Base-by-base conservation (phyloP, 2,113 vertebrate species). In the Gallinago undulata region DNA sequence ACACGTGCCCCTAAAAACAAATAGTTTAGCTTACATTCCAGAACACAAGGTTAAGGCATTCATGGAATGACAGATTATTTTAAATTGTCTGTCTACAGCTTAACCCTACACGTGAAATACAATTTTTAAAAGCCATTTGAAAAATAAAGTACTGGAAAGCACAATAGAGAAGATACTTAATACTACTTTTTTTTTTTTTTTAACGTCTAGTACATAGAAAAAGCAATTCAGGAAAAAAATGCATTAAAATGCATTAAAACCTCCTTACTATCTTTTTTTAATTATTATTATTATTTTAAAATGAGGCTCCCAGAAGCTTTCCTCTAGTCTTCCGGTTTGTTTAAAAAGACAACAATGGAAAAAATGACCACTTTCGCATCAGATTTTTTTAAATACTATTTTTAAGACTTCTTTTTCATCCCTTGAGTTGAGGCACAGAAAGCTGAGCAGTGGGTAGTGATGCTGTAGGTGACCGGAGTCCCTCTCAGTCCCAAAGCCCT, bases 21-120 rank as follows among this genome's bases (percentile, higher is more conserved):
- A 47, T 9, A 45, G 11, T 79, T 88, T 24, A 37, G 19, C 21
- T 57, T 33, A 51, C 0, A 0, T n/a, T 74, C 39, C 64, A 62
- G 55, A 80, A 66, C 5, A 47, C 5, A 47, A 69, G 47, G 27
- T 80, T 21, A 68, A 79, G 21, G 16, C 22, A 35, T 57, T 43
- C 28, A 47, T 2, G 51, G 50, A 84, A 64, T 3, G 11, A 64
- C 8, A 62, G 13, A 39, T 66, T 39, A 25, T 53, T 73, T 80
- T 33, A 28, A 56, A 66, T 25, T 39, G 10, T 64, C n/a, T 67
- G 18, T n/a, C 45, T 68, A 35, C n/a, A 64, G n/a, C 33, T 80
- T 84, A 66, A 83, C 37, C 53, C 64, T 35, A 56, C 19, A 64
- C 2, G 25, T 3, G 6, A 64, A 73, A 77, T 19, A 30, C 4